Evolutionary conservation across 2,113 vertebrate species (phyloP), one percentile per base, ranked within the genome.

Genomic region (Leptodactylus fuscus): DNA sequence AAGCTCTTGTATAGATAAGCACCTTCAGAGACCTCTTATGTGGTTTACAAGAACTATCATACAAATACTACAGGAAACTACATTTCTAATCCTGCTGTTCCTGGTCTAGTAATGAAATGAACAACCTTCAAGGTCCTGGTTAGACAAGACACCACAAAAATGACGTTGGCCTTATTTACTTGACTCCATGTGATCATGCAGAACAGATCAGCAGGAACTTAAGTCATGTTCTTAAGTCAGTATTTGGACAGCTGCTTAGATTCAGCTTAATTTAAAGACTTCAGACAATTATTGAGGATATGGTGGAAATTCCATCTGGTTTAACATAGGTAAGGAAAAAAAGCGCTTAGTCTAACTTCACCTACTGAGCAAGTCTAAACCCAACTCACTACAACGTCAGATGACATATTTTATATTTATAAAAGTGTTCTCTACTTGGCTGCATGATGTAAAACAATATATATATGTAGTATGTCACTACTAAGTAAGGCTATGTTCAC

Each of bases 181-280:
- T 69, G 34, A 69, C 34, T 38, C 16, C 32, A 38, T 38, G 34
- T 69, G 65, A 34, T 69, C 32, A 67, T 69, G 34, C 65, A 22
- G 65, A 69, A 36, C 16, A 38, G 18, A 69, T 36, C 65, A 69
- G 65, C 65, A 69, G 65, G 18, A 69, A 38, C 65, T 22, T 69
- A 10, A 34, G 65, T 69, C 32, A 69, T 69, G 65, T 38, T 69
- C 65, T 36, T 22, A 0, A 11, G 2, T 34, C 34, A 0, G 18
- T 69, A 34, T 69, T 69, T 69, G 34, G 65, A 69, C 65, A 69
- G 65, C 65, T 38, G 65, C 65, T 69, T 22, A 69, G 65, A 22
- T 69, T 22, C 3, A 34, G 36, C 18, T 38, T 22, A 10, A 34
- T 65, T 4, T 36, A 36, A 69, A 69, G 0, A 2, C 32, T 69